These are phyloP conservation scores for Podotricha telesiphe DNA, from an alignment of 2,888 invertebrate genomes.

Conservation along the genomic window DNA sequence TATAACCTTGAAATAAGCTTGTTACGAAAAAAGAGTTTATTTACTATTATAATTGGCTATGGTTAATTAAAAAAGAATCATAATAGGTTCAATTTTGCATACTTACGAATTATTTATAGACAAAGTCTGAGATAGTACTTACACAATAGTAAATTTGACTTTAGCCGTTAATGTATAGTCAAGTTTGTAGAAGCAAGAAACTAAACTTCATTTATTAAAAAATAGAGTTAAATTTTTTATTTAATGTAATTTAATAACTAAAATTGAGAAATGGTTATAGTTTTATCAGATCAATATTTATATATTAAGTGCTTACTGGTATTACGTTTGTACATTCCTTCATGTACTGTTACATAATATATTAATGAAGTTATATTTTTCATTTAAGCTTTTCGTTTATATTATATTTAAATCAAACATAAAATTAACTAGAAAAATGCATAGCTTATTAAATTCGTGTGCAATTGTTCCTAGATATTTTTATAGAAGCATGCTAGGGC, in stretches of 20 bases:
- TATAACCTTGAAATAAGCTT: neutral
- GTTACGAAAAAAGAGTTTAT: neutral
- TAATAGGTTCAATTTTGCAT: slow-evolving; percentile 21
- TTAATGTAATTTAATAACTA: slow-evolving; percentile 10
- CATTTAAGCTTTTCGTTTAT: neutral
- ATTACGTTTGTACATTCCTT: slow-evolving; percentile 76
- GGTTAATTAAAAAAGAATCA: slow-evolving; percentile 25
- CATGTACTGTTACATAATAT: slow-evolving; percentile 14
- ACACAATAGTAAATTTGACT: slow-evolving; percentile 22
- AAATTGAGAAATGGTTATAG: neutral
- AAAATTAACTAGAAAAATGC: slow-evolving; percentile 8
- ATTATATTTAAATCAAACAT: slow-evolving; percentile 2
- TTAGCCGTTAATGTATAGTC: slow-evolving; percentile 35
- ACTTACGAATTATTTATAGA: slow-evolving; percentile 41
- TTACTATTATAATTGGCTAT: slow-evolving; percentile 21
- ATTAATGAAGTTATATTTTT: slow-evolving; percentile 14
- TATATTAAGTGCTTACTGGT: slow-evolving; percentile 26
- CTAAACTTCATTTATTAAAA: neutral
- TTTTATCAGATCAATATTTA: slow-evolving; percentile 18
- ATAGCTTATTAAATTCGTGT: slow-evolving; percentile 33
- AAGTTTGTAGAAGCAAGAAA: slow-evolving; percentile 15
- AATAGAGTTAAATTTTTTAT: slow-evolving; percentile 21
- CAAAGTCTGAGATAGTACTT: slow-evolving; percentile 47
- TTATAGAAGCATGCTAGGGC: slow-evolving; percentile 43
- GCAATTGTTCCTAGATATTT: slow-evolving; percentile 44